These are phyloP conservation scores for Fringilla coelebs DNA, from an alignment of 2,797 vertebrate genomes.

Conservation along the genomic window DNA sequence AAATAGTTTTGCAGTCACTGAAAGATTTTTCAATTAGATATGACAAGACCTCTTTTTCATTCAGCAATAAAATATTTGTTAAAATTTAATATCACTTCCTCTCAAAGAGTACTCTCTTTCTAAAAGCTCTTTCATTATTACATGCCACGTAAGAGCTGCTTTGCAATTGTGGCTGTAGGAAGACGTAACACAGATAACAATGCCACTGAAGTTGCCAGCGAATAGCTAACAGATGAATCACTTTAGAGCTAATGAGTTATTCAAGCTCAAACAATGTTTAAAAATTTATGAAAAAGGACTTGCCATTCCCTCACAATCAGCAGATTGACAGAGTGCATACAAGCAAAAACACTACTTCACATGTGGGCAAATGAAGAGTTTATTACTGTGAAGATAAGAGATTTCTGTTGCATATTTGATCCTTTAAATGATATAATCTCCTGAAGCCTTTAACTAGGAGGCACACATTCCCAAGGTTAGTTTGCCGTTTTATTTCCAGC, in stretches of 20 bases:
- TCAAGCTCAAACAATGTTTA: conserved; percentile 5
- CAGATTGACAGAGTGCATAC: background rate
- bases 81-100: background rate
- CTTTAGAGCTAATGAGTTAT: conserved; percentile 31
- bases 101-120: background rate
- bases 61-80: background rate
- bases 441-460: background rate
- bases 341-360: background rate
- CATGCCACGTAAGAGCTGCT: background rate
- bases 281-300: conserved; percentile 13
- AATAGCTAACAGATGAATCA: conserved; percentile 51
- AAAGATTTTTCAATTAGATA: background rate
- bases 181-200: background rate
- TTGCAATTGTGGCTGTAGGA: background rate
- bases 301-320: background rate
- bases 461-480: background rate
- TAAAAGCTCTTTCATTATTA: background rate
- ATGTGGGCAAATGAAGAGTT: background rate
- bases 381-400: background rate
- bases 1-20: background rate
- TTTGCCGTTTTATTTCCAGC: background rate
- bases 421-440: background rate
- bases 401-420: background rate
- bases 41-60: background rate
- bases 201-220: background rate